Base-by-base conservation (phyloP, 2,888 invertebrate species). In the Dolomedes plantarius region DNA sequence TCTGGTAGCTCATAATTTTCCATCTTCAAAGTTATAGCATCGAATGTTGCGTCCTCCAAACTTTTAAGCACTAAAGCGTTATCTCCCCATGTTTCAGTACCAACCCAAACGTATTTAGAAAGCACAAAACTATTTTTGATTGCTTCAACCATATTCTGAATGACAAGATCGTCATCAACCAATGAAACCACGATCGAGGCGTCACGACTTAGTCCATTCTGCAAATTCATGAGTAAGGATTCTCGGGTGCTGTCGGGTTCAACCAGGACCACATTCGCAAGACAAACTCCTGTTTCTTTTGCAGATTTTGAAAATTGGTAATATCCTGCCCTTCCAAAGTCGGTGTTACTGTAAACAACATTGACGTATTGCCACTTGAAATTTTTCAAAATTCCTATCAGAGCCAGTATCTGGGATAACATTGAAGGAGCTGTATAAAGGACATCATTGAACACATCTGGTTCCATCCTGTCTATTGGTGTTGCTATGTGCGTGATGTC, bases 341-440 rank as follows among this genome's bases (percentile, higher is more conserved):
- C 89, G n/a, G 90, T 89, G 32, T 90, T 90, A 1, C 90, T 90
- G 89, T 91, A 90, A 11, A 91, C 89, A 0, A 90, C 89, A 13
- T 90, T 89, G 1, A 91, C 90, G 85, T 91, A 91, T 72, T 90
- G 89, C 91, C 91, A 91, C 31, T 89, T 89, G 86, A 90, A 90
- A n/a, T 86, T 71, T 19, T 89, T 87, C 29, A 90, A 80, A 27
- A 91, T 89, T 64, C 90, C 88, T 9, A 90, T 88, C 75, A 91
- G 27, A 23, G 90, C 90, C 71, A 90, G 90, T 1, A 90, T 89
- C 81, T 89, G 89, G 2, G 88, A 85, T 32, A 88, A 82, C 19
- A 88, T 90, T 16, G 91, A 91, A 0, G 91, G 91, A 0, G 90
- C 90, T 0, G 90, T 90, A 32, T 90, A 77, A 39, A 91, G 88